Evolutionary conservation across 2,888 invertebrate genomes (phyloP).

Genomic region (Amblyteles armatorius): DNA sequence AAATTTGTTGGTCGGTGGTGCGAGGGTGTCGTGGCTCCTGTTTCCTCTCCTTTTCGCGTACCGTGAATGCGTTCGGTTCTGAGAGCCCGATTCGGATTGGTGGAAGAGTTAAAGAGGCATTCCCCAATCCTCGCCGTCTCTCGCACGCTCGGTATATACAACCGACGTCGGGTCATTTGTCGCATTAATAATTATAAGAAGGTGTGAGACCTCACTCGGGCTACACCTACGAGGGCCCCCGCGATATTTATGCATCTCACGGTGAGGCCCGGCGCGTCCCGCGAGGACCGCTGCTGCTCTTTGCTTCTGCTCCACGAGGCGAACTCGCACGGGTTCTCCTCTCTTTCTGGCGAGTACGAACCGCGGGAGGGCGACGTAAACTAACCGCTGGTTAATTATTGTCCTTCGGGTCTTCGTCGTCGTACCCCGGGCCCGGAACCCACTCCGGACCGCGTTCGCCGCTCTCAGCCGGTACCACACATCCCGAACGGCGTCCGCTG

Average conservation of each 20-base stretch:
- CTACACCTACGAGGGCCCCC: conserved; percentile 78
- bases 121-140: conserved; percentile 24
- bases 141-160: conserved; percentile 71
- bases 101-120: conserved; percentile 28
- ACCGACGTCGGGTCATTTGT: conserved; percentile 81
- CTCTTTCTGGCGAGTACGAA: conserved; percentile 65
- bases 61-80: neutral
- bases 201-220: conserved; percentile 81
- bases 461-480: conserved; percentile 7
- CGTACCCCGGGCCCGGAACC: conserved; percentile 53
- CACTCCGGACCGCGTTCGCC: conserved; percentile 31
- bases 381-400: conserved; percentile 84
- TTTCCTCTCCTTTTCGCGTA: neutral
- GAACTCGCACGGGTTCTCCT: conserved; percentile 59
- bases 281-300: conserved; percentile 40
- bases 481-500: conserved; percentile 21
- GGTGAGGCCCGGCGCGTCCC: conserved; percentile 72
- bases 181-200: conserved; percentile 84
- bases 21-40: conserved; percentile 30
- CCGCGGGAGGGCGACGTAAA: conserved; percentile 82
- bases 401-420: conserved; percentile 73
- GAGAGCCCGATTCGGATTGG: neutral
- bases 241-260: conserved; percentile 80
- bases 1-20: conserved; percentile 32
- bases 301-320: neutral